Conservation (phyloP, 2,888 invertebrate species). For the Drosophila hawaiiensis region DNA sequence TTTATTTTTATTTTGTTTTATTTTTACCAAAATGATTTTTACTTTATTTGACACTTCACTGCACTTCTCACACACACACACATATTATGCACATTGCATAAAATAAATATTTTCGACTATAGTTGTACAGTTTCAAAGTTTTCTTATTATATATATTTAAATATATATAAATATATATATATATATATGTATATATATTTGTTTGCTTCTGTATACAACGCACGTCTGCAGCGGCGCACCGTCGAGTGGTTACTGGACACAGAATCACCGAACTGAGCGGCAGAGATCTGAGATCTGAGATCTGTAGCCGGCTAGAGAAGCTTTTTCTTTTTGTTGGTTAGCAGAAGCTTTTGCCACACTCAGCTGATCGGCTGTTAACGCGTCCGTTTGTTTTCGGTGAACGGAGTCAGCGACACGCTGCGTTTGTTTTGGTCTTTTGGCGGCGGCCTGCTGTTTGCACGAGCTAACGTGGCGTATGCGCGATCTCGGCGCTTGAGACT, state of each 20-base stretch:
- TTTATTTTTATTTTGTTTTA: conserved; percentile 6
- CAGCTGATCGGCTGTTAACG: conserved; percentile 73
- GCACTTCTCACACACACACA: conserved; percentile 20
- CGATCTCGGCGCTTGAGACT: conserved; percentile 35
- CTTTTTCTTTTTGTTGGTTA: conserved; percentile 38
- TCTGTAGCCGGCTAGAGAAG: conserved; percentile 59
- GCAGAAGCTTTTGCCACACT: conserved; percentile 59
- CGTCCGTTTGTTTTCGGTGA: conserved; percentile 33
- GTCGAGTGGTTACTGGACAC: conserved; percentile 75
- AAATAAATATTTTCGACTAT: conserved; percentile 11
- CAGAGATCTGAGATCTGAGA: conserved; percentile 32
- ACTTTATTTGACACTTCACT: conserved; percentile 39
- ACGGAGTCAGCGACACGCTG: conserved; percentile 54
- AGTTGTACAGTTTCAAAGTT: conserved; percentile 1
- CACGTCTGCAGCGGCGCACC: conserved; percentile 67
- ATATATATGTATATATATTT: neutral
- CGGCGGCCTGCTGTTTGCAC: conserved; percentile 40
- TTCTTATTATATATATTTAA: neutral
- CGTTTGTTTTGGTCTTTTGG: conserved; percentile 65
- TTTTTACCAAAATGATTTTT: conserved; percentile 28
- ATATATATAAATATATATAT: neutral
- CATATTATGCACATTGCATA: conserved; percentile 41
- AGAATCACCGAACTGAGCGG: conserved; percentile 27
- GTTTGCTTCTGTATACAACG: conserved; percentile 4
- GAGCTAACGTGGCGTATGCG: conserved; percentile 55